phyloP scores from a whole-genome alignment of 2,113 vertebrate genomes.

The Oreochromis tanganicae region DNA sequence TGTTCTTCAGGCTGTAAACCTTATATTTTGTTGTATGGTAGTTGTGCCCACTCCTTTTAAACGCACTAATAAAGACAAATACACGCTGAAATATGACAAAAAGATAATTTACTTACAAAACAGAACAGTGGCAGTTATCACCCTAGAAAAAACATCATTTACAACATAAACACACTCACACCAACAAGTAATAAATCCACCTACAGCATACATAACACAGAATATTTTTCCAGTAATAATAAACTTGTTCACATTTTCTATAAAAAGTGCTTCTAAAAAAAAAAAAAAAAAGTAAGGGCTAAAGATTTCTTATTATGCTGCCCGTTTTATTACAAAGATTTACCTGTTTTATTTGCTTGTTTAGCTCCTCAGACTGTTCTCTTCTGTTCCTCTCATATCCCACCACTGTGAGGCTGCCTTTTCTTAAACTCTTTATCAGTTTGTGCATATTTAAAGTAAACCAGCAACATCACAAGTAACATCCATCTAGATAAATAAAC shows the following conservation, averaged over 20 bases:
- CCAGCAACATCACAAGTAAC: not conserved
- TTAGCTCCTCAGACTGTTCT: not conserved
- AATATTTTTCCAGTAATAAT: not conserved
- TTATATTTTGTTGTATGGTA: not conserved
- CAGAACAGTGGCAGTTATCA: not conserved
- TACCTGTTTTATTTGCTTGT: not conserved
- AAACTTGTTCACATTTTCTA: constrained; percentile 41
- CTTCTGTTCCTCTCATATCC: accelerated
- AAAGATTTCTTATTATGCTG: not conserved
- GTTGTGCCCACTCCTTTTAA: not conserved
- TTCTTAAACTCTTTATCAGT: not conserved
- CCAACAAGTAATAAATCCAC: not conserved
- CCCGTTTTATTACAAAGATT: not conserved
- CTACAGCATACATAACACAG: not conserved
- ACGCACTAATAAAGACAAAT: constrained; percentile 4
- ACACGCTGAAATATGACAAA: not conserved
- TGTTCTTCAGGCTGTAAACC: not conserved
- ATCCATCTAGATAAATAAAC: not conserved
- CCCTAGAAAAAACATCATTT: not conserved
- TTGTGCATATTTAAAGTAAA: not conserved
- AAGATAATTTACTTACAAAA: constrained; percentile 55
- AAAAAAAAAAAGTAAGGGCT: not conserved
- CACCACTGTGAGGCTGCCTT: not conserved
- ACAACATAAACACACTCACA: not conserved
- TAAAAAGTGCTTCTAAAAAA: constrained; percentile 46